Conservation (phyloP, 1,140 invertebrate genomes). For the Doryteuthis pealeii region DNA sequence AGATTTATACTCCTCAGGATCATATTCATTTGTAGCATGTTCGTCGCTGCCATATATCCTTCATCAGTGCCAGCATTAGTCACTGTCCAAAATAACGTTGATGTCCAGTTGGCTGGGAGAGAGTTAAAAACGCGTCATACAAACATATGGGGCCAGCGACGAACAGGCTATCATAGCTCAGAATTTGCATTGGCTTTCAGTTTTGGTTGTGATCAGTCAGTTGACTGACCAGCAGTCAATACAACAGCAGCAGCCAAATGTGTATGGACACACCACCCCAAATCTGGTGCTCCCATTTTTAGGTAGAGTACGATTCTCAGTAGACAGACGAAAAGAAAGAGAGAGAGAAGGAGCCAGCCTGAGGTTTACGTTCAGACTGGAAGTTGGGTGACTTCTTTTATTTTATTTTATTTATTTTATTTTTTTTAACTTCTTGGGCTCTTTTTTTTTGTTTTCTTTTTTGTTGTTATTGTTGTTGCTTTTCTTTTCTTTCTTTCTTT, state of each 20-base stretch:
- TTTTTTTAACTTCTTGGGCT: too few species aligned
- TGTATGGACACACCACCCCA: neutral
- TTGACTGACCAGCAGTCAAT: neutral
- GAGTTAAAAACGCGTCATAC: conserved; percentile 3
- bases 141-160: neutral
- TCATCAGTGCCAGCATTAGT: conserved; percentile 10
- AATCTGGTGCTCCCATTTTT: neutral
- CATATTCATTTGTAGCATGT: too few species aligned
- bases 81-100: conserved; percentile 3
- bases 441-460: too few species aligned
- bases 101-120: conserved; percentile 5
- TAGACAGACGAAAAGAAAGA: neutral
- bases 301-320: neutral
- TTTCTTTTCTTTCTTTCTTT: too few species aligned
- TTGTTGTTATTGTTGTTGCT: too few species aligned
- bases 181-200: neutral
- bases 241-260: neutral
- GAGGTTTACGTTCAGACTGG: too few species aligned
- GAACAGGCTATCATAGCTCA: neutral
- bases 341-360: neutral
- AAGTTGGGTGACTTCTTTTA: too few species aligned
- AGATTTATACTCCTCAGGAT: too few species aligned
- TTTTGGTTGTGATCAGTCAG: neutral
- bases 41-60: neutral
- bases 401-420: too few species aligned